These are phyloP conservation scores for Ctenosaura bakeri DNA, from an alignment of 2,797 vertebrate genomes.

Conservation along the genomic window DNA sequence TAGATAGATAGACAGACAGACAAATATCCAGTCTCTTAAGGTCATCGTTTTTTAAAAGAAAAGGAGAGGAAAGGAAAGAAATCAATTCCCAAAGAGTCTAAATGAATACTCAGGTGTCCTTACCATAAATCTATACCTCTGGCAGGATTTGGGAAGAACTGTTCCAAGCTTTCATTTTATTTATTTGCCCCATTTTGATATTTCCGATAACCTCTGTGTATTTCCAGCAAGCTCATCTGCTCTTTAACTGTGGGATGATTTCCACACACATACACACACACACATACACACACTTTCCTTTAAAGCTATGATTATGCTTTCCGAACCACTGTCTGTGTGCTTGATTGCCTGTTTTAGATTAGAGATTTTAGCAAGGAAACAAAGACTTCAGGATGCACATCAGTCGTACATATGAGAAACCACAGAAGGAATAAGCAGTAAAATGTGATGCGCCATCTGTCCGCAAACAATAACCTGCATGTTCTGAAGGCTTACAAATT, in stretches of 20 bases:
- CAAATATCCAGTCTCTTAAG: background rate
- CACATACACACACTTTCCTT: conserved; percentile 54
- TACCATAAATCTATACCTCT: conserved; percentile 64
- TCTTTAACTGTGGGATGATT: conserved; percentile 71
- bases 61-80: background rate
- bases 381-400: conserved; percentile 83
- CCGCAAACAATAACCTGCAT: conserved; percentile 95
- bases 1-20: background rate
- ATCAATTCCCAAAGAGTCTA: conserved; percentile 44
- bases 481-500: conserved; percentile 93
- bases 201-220: conserved; percentile 68
- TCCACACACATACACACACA: background rate
- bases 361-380: conserved; percentile 85
- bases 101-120: conserved; percentile 67
- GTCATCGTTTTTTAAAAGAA: background rate
- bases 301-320: conserved; percentile 82
- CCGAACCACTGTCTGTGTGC: conserved; percentile 81
- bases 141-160: conserved; percentile 29
- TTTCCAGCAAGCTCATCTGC: conserved; percentile 75
- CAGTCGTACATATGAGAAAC: conserved; percentile 85
- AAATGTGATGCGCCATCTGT: conserved; percentile 95
- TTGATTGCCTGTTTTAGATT: conserved; percentile 85
- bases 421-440: conserved; percentile 96
- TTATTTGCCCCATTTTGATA: conserved; percentile 66
- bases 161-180: background rate